Conservation (phyloP, 2,888 invertebrate genomes). For the Clanis bilineata region DNA sequence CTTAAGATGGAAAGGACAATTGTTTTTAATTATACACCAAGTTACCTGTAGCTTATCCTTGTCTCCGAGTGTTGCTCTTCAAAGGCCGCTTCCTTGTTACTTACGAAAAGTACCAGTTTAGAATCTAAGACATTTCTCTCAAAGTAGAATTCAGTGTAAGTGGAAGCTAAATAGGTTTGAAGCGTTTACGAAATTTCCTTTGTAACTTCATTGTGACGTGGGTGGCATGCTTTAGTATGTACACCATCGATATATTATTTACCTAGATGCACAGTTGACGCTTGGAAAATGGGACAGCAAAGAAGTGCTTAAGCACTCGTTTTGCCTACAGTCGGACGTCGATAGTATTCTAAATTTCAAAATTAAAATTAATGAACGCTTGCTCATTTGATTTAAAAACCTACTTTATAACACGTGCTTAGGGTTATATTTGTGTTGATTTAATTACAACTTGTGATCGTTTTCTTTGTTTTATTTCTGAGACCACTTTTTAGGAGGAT, state of each 20-base stretch:
- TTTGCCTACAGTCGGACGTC: no score
- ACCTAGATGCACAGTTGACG: no score
- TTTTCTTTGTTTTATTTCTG: no score
- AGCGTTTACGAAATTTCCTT: conserved; percentile 18
- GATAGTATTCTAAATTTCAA: no score
- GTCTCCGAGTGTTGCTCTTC: not conserved
- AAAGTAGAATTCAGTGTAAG: conserved; percentile 24
- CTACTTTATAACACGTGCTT: no score
- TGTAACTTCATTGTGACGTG: conserved; percentile 15
- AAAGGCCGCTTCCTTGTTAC: not conserved
- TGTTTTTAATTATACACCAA: conserved; percentile 1
- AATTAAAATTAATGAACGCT: no score
- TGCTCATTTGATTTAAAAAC: no score
- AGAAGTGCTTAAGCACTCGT: no score
- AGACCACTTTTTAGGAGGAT: no score
- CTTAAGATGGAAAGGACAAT: not conserved
- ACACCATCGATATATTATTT: not conserved
- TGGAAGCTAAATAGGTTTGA: not conserved
- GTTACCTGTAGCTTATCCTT: conserved; percentile 1
- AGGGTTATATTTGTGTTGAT: no score
- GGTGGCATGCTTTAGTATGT: conserved; percentile 19
- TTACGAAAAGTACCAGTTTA: not conserved
- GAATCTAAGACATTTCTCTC: conserved; percentile 11
- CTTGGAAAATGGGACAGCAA: no score
- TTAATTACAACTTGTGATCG: no score